phyloP scores from a whole-genome alignment of 2,888 invertebrate genomes.

The Helicoverpa assulta region DNA sequence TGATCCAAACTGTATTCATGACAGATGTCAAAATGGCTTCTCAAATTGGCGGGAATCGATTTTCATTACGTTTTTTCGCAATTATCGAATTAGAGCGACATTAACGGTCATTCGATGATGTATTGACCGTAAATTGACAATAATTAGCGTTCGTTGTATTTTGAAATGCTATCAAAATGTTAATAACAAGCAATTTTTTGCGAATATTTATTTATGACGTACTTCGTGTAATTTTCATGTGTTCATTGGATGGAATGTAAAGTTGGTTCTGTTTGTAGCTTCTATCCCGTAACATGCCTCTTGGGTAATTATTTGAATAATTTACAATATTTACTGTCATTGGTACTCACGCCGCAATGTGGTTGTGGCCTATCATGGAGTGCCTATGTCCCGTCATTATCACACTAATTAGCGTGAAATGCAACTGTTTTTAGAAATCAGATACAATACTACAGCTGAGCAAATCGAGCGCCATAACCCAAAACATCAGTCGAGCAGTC shows the following conservation, averaged over 20 bases:
- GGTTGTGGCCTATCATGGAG: no score
- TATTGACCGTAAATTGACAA: conserved; percentile 34
- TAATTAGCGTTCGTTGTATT: conserved; percentile 34
- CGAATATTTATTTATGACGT: conserved; percentile 23
- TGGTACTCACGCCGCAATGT: neutral
- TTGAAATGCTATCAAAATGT: conserved; percentile 32
- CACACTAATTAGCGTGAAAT: no score
- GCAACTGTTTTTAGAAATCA: no score
- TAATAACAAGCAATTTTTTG: conserved; percentile 29
- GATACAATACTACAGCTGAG: no score
- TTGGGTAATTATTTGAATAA: neutral
- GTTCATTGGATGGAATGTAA: conserved; percentile 22
- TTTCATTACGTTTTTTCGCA: conserved; percentile 37
- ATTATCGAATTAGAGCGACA: conserved; percentile 52
- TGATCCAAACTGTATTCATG: conserved; percentile 34
- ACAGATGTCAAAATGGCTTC: conserved; percentile 54
- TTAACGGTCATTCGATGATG: conserved; percentile 39
- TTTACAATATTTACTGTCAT: neutral
- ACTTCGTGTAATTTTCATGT: conserved; percentile 6
- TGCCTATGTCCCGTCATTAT: no score
- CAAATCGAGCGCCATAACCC: no score
- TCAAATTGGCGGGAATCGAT: conserved; percentile 57
- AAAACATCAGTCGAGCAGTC: no score
- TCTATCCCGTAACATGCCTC: conserved; percentile 7
- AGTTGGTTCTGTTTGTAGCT: neutral